phyloP scores from a whole-genome alignment of 2,113 vertebrate genomes.

The Tenrec ecaudatus region DNA sequence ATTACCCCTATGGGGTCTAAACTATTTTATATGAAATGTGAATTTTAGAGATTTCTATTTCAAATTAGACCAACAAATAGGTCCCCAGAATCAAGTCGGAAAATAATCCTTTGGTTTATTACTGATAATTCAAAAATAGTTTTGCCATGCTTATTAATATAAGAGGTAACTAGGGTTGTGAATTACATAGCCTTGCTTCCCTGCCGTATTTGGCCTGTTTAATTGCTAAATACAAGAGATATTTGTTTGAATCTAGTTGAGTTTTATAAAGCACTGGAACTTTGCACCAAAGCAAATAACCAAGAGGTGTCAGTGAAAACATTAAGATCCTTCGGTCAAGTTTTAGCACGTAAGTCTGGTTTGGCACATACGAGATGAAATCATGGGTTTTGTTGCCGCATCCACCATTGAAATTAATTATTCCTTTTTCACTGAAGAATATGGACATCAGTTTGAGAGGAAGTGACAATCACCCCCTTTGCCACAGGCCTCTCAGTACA shows the following conservation, averaged over 20 bases:
- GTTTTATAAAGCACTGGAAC: background rate
- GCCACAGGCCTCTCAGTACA: no score
- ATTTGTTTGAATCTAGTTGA: background rate
- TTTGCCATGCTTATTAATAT: conserved; percentile 25
- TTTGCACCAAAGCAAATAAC: background rate
- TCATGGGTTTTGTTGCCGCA: background rate
- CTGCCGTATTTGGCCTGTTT: background rate
- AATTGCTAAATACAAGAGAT: conserved; percentile 16
- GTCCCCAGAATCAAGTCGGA: background rate
- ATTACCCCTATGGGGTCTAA: background rate
- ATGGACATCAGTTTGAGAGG: no score
- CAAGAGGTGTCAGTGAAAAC: background rate
- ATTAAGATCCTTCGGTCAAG: background rate
- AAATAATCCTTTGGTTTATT: conserved; percentile 32
- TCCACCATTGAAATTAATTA: background rate
- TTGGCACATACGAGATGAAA: background rate
- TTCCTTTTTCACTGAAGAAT: background rate
- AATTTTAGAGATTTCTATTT: conserved; percentile 55
- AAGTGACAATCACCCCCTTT: no score
- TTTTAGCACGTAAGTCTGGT: background rate
- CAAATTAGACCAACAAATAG: background rate
- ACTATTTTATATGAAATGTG: conserved; percentile 5
- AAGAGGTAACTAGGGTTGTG: background rate
- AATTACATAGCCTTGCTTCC: background rate
- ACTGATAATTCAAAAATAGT: conserved; percentile 19